phyloP scores from a whole-genome alignment of 2,113 vertebrate genomes.

The Rhodinocichla rosea region DNA sequence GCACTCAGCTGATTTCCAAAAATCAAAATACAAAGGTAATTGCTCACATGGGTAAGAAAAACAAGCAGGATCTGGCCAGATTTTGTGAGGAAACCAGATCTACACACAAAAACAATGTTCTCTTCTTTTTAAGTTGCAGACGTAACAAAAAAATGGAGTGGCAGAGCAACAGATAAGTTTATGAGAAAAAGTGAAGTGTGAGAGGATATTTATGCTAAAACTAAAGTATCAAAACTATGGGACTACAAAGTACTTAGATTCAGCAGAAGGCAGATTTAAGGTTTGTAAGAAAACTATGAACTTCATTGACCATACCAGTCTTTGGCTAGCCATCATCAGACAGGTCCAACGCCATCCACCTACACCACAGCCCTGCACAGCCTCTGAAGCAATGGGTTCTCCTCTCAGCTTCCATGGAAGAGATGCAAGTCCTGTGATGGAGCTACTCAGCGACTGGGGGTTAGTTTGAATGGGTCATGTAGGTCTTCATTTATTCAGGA shows the following conservation, averaged over 20 bases:
- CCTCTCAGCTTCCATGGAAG: not conserved
- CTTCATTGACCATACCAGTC: rapidly evolving
- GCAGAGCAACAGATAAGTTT: not conserved
- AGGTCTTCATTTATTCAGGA: not conserved
- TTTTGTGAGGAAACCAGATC: not conserved
- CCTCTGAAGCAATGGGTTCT: rapidly evolving
- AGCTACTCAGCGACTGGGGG: not conserved
- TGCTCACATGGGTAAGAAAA: not conserved
- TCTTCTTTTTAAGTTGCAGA: not conserved
- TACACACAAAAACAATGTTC: not conserved
- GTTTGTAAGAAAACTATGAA: not conserved
- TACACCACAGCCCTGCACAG: not conserved
- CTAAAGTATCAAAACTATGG: not conserved
- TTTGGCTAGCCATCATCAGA: not conserved
- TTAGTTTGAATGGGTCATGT: rapidly evolving
- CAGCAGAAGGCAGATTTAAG: not conserved
- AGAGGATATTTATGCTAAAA: not conserved
- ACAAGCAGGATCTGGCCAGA: not conserved
- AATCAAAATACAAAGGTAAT: not conserved
- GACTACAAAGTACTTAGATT: not conserved
- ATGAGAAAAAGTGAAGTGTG: not conserved
- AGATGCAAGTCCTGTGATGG: not conserved
- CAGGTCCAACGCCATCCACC: not conserved
- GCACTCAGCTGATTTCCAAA: not conserved
- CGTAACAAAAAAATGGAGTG: not conserved